Evolutionary conservation across 2,888 invertebrate species (phyloP).

Genomic region (Ennomos erosarius): DNA sequence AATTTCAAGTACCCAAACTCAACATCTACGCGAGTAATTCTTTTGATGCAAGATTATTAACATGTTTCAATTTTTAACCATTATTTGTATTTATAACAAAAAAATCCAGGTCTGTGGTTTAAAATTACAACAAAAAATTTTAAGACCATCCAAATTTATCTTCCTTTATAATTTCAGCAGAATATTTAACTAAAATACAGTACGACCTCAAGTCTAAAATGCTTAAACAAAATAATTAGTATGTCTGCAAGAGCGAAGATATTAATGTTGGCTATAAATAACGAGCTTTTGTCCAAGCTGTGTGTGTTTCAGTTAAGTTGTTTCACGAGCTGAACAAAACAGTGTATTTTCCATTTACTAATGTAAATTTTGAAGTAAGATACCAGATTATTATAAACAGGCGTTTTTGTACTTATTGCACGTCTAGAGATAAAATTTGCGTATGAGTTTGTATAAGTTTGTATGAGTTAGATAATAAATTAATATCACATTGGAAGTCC

Average conservation of each 20-base stretch:
- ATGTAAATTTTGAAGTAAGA: conserved; percentile 18
- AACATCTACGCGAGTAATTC: too few species aligned
- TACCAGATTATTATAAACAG: too few species aligned
- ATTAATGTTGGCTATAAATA: conserved; percentile 60
- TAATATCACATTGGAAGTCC: too few species aligned
- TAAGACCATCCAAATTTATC: neutral
- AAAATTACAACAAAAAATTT: neutral
- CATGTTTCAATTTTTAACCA: too few species aligned
- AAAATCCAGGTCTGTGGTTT: too few species aligned
- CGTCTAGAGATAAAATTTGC: too few species aligned
- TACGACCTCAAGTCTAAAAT: conserved; percentile 34
- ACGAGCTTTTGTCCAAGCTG: conserved; percentile 52
- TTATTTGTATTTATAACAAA: too few species aligned
- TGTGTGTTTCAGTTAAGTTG: conserved; percentile 53
- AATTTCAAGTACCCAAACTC: too few species aligned
- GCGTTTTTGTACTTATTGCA: too few species aligned
- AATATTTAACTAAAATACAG: conserved; percentile 17
- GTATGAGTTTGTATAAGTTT: too few species aligned
- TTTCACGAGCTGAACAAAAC: conserved; percentile 33
- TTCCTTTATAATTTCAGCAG: conserved; percentile 8
- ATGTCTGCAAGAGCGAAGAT: conserved; percentile 54
- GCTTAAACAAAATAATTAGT: conserved; percentile 45
- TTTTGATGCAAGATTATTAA: too few species aligned
- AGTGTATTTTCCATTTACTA: conserved; percentile 7
- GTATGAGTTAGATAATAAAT: too few species aligned